phyloP scores from a whole-genome alignment of 1,140 invertebrate genomes.

The Heliconius hewitsoni region DNA sequence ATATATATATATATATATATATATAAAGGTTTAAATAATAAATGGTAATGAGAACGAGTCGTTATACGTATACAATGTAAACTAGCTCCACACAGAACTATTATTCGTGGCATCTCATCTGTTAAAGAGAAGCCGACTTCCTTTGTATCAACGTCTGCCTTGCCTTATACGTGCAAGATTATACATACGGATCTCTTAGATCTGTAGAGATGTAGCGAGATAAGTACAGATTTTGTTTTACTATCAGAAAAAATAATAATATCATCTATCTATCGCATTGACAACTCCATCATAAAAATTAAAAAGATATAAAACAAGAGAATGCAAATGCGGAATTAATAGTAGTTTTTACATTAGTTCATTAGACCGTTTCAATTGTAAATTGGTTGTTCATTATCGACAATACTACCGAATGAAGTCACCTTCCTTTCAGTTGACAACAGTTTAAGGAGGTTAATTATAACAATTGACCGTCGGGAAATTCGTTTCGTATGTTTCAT shows the following conservation, averaged over 20 bases:
- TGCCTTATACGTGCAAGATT: constrained; percentile 45
- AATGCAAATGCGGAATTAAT: constrained; percentile 27
- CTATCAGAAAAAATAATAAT: background rate
- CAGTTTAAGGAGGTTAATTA: constrained; percentile 9
- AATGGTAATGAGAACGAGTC: background rate
- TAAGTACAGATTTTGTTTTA: background rate
- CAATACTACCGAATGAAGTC: constrained; percentile 50
- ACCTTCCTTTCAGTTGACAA: constrained; percentile 37
- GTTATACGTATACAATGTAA: constrained; percentile 13
- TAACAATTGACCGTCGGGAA: background rate
- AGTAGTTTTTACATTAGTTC: constrained; percentile 32
- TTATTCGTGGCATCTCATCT: constrained; percentile 21
- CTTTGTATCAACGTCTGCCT: constrained; percentile 33
- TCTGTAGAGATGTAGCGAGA: background rate
- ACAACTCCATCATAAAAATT: background rate
- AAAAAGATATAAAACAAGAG: background rate
- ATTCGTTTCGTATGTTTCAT: background rate
- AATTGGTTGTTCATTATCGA: constrained; percentile 51
- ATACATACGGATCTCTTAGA: background rate
- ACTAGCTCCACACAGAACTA: constrained; percentile 13
- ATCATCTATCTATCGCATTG: background rate
- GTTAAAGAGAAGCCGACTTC: constrained; percentile 35
- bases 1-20: too few relatives aligned
- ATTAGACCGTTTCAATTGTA: constrained; percentile 45
- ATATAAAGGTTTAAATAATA: background rate